Conservation (phyloP, 2,113 vertebrate genomes). For the Symphodus melops region DNA sequence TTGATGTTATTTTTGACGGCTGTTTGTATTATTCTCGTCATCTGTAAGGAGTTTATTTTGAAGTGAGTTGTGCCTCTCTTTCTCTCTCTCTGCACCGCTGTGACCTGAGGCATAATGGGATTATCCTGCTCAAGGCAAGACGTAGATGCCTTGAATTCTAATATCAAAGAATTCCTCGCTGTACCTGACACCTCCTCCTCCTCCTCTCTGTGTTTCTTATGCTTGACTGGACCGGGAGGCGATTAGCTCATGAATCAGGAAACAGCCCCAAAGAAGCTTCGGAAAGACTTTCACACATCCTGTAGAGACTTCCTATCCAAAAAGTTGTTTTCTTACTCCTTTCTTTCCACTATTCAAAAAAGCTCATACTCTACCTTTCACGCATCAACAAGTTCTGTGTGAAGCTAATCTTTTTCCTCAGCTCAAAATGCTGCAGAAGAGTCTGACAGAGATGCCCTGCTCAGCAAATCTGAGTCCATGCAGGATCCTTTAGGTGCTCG, state of each 20-base stretch:
- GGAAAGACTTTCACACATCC: conserved; percentile 62
- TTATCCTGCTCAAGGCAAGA: conserved; percentile 74
- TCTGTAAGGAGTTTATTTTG: conserved; percentile 74
- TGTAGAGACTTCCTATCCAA: conserved; percentile 30
- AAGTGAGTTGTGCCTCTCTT: conserved; percentile 63
- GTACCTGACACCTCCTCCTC: conserved; percentile 65
- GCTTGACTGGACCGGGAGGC: conserved; percentile 59
- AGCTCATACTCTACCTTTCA: conserved; percentile 37
- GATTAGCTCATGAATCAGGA: conserved; percentile 63
- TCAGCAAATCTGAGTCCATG: conserved; percentile 38
- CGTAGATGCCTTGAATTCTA: conserved; percentile 71
- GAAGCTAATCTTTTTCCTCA: conserved; percentile 26
- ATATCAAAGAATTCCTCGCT: conserved; percentile 70
- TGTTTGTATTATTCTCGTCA: conserved; percentile 66
- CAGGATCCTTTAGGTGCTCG: conserved; percentile 28
- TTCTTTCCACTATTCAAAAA: conserved; percentile 27
- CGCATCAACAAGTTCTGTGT: conserved; percentile 13
- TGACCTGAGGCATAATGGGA: conserved; percentile 74
- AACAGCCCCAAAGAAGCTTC: conserved; percentile 51
- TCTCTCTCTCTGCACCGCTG: conserved; percentile 39
- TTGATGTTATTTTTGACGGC: conserved; percentile 70
- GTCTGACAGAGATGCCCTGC: conserved; percentile 6
- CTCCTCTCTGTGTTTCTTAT: conserved; percentile 60
- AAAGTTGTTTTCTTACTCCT: background rate
- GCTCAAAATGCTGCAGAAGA: conserved; percentile 11